These are phyloP conservation scores for Zalophus californianus DNA, from an alignment of 2,797 vertebrate genomes.

Conservation along the genomic window DNA sequence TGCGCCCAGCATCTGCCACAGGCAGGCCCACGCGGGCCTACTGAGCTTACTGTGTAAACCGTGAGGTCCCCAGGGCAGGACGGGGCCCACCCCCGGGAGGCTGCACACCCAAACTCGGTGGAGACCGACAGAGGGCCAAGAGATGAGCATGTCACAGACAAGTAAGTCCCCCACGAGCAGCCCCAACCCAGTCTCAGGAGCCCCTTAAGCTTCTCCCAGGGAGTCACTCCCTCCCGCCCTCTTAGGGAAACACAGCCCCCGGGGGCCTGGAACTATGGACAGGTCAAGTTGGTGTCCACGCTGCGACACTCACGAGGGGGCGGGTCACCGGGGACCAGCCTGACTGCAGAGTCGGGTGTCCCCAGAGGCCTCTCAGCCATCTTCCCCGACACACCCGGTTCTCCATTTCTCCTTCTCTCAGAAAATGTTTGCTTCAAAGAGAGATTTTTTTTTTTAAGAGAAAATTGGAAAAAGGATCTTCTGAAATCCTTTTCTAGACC, in stretches of 20 bases:
- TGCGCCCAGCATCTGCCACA: background rate
- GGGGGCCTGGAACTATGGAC: accelerated
- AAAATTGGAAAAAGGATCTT: background rate
- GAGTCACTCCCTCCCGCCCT: accelerated
- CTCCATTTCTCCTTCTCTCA: background rate
- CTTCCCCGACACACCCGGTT: background rate
- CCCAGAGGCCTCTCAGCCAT: background rate
- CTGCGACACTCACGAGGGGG: accelerated
- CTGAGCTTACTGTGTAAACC: background rate
- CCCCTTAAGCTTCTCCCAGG: accelerated
- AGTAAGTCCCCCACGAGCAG: accelerated
- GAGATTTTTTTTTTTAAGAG: background rate
- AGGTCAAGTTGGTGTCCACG: accelerated
- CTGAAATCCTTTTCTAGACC: background rate
- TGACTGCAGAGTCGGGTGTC: accelerated
- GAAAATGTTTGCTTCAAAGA: background rate
- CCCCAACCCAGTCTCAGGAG: accelerated
- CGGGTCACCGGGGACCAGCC: background rate
- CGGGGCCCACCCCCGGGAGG: accelerated
- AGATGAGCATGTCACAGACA: background rate
- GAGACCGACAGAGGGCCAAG: background rate
- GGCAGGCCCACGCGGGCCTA: accelerated
- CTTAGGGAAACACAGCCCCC: background rate
- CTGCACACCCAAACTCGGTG: accelerated
- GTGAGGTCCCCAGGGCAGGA: background rate